A percentile compares a stretch with the other conserved stretches of the same genome.
Conservation (phyloP, 2,113 vertebrate genomes). For the Odocoileus hemionus region DNA sequence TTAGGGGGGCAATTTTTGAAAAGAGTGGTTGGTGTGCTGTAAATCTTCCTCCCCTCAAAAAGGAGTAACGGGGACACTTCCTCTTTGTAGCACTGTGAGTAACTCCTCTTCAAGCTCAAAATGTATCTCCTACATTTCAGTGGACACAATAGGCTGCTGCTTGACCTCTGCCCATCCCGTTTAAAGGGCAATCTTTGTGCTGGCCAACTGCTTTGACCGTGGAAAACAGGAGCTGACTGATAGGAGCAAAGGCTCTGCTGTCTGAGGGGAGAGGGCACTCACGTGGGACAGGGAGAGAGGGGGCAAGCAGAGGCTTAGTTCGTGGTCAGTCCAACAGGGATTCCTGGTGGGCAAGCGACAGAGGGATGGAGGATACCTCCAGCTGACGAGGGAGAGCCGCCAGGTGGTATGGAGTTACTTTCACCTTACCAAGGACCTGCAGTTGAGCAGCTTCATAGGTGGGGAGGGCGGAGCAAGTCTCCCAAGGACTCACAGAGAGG, state of each 20-base stretch:
- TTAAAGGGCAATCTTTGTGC: background rate
- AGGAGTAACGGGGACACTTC: background rate
- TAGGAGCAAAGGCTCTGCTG: background rate
- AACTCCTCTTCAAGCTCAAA: background rate
- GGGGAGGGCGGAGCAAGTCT: background rate
- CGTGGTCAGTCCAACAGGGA: too few relatives aligned
- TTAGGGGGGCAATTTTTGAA: background rate
- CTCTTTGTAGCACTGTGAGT: background rate
- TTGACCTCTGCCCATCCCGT: too few relatives aligned
- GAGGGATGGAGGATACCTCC: background rate
- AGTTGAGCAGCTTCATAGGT: background rate
- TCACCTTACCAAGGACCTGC: background rate
- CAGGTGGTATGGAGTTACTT: background rate
- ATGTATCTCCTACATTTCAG: background rate
- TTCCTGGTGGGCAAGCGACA: too few relatives aligned
- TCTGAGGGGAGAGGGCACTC: too few relatives aligned
- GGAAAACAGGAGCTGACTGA: rapidly evolving
- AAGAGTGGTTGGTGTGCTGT: background rate
- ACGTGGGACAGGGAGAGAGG: background rate
- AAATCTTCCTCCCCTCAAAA: background rate
- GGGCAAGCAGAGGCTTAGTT: background rate
- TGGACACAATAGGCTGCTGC: background rate
- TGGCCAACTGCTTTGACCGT: rapidly evolving
- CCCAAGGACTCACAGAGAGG: rapidly evolving
- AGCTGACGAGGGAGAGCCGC: background rate